A percentile compares a stretch with the other conserved stretches of the same genome.
Conservation (phyloP, 2,888 invertebrate species). For the Drymonia ruficornis region DNA sequence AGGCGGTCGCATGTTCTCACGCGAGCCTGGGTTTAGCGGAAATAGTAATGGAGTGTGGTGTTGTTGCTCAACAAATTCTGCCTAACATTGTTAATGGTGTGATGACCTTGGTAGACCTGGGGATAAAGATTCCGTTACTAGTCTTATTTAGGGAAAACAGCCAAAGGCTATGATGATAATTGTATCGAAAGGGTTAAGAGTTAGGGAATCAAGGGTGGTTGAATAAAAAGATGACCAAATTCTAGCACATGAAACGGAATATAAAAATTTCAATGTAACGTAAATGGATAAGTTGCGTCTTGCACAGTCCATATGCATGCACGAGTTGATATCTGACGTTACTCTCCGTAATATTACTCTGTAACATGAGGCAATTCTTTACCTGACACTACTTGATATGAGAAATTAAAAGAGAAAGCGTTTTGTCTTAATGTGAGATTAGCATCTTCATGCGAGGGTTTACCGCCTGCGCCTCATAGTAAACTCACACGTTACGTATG, state of each 20-base stretch:
- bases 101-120: not conserved
- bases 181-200: no score
- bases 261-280: no score
- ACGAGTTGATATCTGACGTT: no score
- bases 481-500: not conserved
- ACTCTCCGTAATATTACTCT: no score
- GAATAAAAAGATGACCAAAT: no score
- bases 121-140: not conserved
- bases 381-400: not conserved
- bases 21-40: conserved; percentile 47
- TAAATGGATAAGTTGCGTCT: no score
- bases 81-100: conserved; percentile 5
- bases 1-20: conserved; percentile 54
- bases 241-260: no score
- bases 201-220: no score
- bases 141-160: not conserved
- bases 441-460: conserved; percentile 2
- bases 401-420: conserved; percentile 7
- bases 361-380: not conserved
- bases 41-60: conserved; percentile 36
- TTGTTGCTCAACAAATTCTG: conserved; percentile 30
- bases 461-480: not conserved
- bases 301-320: no score
- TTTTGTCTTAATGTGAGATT: conserved; percentile 1
- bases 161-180: no score